Evolutionary conservation across 1,140 invertebrate genomes (phyloP).

Genomic region (Heliconius hermathena): DNA sequence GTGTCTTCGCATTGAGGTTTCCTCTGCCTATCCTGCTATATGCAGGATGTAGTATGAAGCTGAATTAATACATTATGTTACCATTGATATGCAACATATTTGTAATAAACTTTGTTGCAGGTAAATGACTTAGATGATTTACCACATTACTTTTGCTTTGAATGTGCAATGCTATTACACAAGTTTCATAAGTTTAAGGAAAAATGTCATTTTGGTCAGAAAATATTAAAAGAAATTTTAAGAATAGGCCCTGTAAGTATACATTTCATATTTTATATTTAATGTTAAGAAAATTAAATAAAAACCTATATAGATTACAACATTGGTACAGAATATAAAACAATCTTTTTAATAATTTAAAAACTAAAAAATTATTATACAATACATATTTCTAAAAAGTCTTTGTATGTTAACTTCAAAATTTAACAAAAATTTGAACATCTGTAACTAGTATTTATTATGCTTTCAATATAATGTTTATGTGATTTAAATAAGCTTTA

Average conservation of each 20-base stretch:
- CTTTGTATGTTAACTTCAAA: no score
- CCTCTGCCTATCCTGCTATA: no score
- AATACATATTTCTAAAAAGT: neutral
- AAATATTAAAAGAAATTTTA: constrained; percentile 54
- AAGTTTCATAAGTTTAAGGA: constrained; percentile 74
- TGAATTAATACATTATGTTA: no score
- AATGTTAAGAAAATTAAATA: neutral
- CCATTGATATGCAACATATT: neutral
- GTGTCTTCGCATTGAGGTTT: no score
- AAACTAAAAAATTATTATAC: neutral
- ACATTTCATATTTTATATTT: neutral
- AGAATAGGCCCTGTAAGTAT: constrained; percentile 58
- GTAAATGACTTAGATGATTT: constrained; percentile 52
- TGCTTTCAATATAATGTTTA: no score
- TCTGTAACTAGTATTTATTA: no score
- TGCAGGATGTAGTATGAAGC: no score
- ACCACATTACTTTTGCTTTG: constrained; percentile 66
- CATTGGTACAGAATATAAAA: no score
- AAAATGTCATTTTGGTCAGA: constrained; percentile 61
- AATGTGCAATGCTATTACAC: constrained; percentile 63
- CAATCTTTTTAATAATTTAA: no score
- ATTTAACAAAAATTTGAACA: no score
- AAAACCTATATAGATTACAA: neutral
- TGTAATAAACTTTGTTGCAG: constrained; percentile 42
- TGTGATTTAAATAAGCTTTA: no score